Evolutionary conservation across 2,888 invertebrate species (phyloP).

Genomic region (Schizotus pectinicornis): DNA sequence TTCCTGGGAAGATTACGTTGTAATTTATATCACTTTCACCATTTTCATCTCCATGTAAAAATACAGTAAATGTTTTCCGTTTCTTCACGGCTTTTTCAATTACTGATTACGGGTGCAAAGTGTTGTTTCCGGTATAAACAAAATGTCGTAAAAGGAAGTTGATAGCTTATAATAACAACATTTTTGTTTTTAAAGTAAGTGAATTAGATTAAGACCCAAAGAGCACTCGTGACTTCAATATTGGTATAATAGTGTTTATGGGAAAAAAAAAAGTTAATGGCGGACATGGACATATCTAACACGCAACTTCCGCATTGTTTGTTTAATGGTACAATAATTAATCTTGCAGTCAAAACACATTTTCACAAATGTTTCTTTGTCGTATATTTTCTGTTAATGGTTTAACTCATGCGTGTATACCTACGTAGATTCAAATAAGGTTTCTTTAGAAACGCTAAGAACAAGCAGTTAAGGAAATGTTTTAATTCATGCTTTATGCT

Average conservation of each 20-base stretch:
- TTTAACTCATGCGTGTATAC: no score
- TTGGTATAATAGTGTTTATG: background rate
- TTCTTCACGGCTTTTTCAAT: conserved; percentile 13
- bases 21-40: conserved; percentile 21
- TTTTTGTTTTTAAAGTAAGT: no score
- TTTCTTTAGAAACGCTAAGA: no score
- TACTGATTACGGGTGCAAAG: conserved; percentile 9
- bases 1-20: background rate
- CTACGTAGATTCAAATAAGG: no score
- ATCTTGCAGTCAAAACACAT: no score
- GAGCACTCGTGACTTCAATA: conserved; percentile 9
- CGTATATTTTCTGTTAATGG: no score
- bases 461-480: no score
- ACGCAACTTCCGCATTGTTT: conserved; percentile 16
- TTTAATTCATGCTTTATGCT: no score
- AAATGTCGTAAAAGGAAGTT: conserved; percentile 2
- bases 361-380: no score
- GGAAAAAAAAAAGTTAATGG: conserved; percentile 7
- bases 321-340: background rate
- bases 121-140: conserved; percentile 13
- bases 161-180: no score
- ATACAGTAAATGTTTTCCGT: background rate
- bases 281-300: background rate
- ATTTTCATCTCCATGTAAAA: background rate
- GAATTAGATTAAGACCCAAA: background rate